Conservation (phyloP, 2,113 vertebrate genomes). For the Nycticryphes semicollaris region DNA sequence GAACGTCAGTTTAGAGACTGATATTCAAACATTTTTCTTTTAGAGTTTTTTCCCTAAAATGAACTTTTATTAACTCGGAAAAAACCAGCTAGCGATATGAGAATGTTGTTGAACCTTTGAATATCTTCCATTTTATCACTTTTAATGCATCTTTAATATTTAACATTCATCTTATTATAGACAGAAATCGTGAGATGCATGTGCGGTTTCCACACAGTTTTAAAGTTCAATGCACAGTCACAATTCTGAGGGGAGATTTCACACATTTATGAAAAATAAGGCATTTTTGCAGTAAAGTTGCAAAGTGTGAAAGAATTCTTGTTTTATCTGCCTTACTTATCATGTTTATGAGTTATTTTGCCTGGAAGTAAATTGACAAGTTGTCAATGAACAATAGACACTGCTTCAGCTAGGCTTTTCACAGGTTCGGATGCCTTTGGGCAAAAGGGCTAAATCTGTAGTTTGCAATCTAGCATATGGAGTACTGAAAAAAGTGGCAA, state of each 20-base stretch:
- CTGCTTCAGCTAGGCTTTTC: conserved; percentile 88
- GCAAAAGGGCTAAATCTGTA: conserved; percentile 82
- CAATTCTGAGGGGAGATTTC: conserved; percentile 82
- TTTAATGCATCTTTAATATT: conserved; percentile 80
- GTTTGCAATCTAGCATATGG: conserved; percentile 83
- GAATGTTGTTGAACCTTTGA: conserved; percentile 66
- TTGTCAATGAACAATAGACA: conserved; percentile 88
- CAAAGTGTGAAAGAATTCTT: conserved; percentile 83
- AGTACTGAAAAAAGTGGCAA: conserved; percentile 77
- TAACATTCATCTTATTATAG: conserved; percentile 80
- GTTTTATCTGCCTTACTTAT: conserved; percentile 84
- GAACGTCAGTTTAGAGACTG: conserved; percentile 40
- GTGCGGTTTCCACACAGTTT: conserved; percentile 73
- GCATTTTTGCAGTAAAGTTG: conserved; percentile 83
- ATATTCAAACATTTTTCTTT: conserved; percentile 71
- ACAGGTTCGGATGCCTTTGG: conserved; percentile 87
- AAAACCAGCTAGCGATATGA: conserved; percentile 56
- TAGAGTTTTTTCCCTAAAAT: conserved; percentile 30
- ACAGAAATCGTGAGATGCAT: conserved; percentile 71
- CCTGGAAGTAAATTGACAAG: conserved; percentile 87
- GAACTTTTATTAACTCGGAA: conserved; percentile 73
- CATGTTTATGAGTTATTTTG: conserved; percentile 87
- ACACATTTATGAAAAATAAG: conserved; percentile 81
- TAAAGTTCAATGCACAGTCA: conserved; percentile 84
- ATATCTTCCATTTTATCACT: conserved; percentile 76